Conservation (phyloP, 2,797 vertebrate species). For the Delichon dasypus region DNA sequence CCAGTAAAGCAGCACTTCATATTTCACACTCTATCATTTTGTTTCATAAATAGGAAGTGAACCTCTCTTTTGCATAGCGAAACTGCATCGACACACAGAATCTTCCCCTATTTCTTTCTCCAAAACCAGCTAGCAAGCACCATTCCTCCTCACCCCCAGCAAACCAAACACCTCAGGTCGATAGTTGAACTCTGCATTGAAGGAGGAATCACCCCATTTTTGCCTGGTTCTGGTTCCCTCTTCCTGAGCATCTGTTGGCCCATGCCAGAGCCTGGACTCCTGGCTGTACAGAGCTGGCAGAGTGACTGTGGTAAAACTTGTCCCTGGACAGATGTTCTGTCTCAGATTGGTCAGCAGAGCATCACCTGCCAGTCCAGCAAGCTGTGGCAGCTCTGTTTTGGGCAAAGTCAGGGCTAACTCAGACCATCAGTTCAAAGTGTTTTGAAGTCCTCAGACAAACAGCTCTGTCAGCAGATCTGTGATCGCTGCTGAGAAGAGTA, state of each 20-base stretch:
- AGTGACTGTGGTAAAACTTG: background rate
- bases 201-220: background rate
- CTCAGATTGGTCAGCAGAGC: background rate
- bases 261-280: background rate
- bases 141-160: rapidly evolving
- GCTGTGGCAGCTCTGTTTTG: background rate
- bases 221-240: background rate
- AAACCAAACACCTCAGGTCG: background rate
- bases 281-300: background rate
- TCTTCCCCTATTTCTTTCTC: background rate
- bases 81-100: background rate
- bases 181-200: background rate
- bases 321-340: background rate
- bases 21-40: background rate
- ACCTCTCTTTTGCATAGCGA: background rate
- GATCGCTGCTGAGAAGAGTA: background rate
- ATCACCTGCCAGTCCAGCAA: background rate
- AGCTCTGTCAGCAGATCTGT: constrained; percentile 8
- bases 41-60: background rate
- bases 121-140: background rate
- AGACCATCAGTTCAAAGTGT: background rate
- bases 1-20: background rate
- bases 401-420: background rate
- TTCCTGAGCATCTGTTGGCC: background rate
- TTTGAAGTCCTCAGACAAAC: background rate